Percentiles rank a stretch among this genome's conserved stretches.
phyloP scores from a whole-genome alignment of 2,113 vertebrate species.

The Tragelaphus scriptus region DNA sequence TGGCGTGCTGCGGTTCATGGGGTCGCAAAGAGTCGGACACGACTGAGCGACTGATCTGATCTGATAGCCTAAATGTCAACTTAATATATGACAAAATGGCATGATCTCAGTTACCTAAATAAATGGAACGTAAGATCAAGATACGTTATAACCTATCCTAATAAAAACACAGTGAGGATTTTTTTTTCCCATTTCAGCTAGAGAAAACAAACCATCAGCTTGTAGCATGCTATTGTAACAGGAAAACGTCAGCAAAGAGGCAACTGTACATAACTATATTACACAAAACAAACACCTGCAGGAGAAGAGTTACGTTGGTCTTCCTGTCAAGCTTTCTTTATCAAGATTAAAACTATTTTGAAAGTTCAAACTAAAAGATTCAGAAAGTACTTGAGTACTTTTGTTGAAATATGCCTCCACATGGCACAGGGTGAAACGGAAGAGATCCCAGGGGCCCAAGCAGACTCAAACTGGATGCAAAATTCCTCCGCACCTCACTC shows the following conservation, averaged over 20 bases:
- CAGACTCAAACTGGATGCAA: background rate
- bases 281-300: background rate
- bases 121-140: background rate
- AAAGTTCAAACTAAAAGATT: slow-evolving; percentile 6
- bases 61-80: background rate
- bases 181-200: background rate
- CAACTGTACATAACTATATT: background rate
- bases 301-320: background rate
- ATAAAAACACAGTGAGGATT: background rate
- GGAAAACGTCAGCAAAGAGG: background rate
- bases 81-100: background rate
- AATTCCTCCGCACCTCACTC: background rate
- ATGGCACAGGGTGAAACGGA: background rate
- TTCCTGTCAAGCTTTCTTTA: background rate
- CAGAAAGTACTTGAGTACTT: background rate
- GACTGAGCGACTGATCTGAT: too few relatives aligned
- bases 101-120: background rate
- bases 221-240: background rate
- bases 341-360: background rate
- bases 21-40: too few relatives aligned
- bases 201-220: slow-evolving; percentile 6
- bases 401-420: background rate
- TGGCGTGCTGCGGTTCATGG: too few relatives aligned
- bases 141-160: background rate
- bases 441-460: background rate